Conservation (phyloP, 2,888 invertebrate genomes). For the Drosophila cyrtoloma region DNA sequence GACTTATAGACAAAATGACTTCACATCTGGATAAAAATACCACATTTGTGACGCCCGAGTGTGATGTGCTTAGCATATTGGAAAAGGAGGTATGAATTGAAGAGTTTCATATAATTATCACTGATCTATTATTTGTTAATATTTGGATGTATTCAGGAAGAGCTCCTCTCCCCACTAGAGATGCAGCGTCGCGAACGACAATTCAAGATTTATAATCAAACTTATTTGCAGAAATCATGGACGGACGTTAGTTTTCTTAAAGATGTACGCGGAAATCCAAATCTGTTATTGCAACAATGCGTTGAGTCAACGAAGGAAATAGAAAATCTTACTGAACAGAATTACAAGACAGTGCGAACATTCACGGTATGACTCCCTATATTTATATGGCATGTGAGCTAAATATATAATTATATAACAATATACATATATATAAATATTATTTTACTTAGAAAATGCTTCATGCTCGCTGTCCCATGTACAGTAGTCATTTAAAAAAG, state of each 20-base stretch:
- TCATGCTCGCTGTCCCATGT: conserved; percentile 81
- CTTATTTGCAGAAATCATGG: conserved; percentile 79
- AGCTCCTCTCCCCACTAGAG: conserved; percentile 76
- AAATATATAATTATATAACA: not conserved
- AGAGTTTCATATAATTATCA: not conserved
- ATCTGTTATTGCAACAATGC: conserved; percentile 67
- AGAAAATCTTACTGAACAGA: conserved; percentile 51
- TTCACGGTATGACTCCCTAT: conserved; percentile 66
- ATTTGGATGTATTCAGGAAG: conserved; percentile 52
- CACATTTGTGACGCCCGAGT: conserved; percentile 63
- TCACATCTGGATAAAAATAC: conserved; percentile 44
- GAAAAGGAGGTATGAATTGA: conserved; percentile 69
- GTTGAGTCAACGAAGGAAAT: conserved; percentile 63
- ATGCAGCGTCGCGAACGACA: conserved; percentile 73
- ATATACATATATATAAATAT: too few species aligned
- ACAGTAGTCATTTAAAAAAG: conserved; percentile 64
- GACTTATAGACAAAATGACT: conserved; percentile 60
- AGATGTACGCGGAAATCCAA: conserved; percentile 60
- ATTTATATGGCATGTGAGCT: not conserved
- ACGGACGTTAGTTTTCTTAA: conserved; percentile 79
- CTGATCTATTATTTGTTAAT: not conserved
- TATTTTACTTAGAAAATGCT: conserved; percentile 80
- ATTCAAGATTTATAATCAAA: conserved; percentile 78
- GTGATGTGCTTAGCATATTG: conserved; percentile 81
- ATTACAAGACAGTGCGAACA: conserved; percentile 68